These are phyloP conservation scores for Charanyca ferruginea DNA, from an alignment of 2,888 invertebrate genomes.

Conservation along the genomic window DNA sequence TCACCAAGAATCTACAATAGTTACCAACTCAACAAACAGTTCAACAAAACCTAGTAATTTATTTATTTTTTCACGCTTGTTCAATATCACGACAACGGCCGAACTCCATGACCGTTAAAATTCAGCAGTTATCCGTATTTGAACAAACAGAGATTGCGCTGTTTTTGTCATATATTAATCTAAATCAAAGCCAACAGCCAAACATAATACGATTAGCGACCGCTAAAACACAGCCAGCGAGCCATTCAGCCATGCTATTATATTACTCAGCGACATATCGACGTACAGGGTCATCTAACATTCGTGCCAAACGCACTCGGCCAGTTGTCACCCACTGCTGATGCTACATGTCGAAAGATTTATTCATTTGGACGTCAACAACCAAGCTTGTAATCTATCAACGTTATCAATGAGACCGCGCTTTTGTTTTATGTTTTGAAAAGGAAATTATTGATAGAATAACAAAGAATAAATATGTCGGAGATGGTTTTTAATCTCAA, in stretches of 20 bases:
- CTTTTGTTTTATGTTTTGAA: conserved; percentile 48
- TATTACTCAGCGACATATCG: conserved; percentile 56
- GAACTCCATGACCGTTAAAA: conserved; percentile 8
- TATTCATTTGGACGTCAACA: conserved; percentile 74
- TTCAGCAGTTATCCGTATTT: conserved; percentile 2
- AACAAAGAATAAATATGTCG: no score
- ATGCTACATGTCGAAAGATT: conserved; percentile 76
- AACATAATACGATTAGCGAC: conserved; percentile 55
- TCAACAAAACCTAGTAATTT: no score
- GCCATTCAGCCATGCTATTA: conserved; percentile 57
- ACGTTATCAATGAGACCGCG: conserved; percentile 56
- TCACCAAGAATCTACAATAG: no score
- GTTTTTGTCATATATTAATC: conserved; percentile 56
- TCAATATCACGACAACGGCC: not conserved
- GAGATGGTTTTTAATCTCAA: no score
- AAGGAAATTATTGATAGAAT: conserved; percentile 31
- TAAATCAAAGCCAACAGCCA: conserved; percentile 46
- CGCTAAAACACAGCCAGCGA: conserved; percentile 57
- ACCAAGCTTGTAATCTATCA: conserved; percentile 68
- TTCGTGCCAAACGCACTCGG: conserved; percentile 77
- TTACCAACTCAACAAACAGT: no score
- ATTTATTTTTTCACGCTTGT: not conserved
- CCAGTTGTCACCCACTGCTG: conserved; percentile 74
- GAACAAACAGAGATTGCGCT: conserved; percentile 38
- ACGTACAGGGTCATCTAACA: conserved; percentile 73